phyloP scores from a whole-genome alignment of 2,888 invertebrate genomes.

The Stratiomys singularior region DNA sequence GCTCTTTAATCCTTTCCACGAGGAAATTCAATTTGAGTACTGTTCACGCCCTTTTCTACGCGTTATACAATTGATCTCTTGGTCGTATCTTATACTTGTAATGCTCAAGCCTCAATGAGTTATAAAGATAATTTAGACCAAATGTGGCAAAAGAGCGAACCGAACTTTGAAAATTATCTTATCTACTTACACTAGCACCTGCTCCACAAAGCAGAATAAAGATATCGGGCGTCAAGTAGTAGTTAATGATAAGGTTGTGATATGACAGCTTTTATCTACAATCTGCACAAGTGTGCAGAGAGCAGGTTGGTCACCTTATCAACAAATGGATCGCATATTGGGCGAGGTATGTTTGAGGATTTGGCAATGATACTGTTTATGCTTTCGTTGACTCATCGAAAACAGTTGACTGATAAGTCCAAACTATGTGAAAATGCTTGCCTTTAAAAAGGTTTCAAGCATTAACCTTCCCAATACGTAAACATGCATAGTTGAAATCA shows the following conservation, averaged over 20 bases:
- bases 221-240: neutral
- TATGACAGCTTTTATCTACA: neutral
- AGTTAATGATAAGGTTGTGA: slow-evolving; percentile 1
- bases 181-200: slow-evolving; percentile 15
- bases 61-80: slow-evolving; percentile 34
- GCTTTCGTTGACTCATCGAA: no score
- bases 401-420: no score
- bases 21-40: no score
- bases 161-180: slow-evolving; percentile 1
- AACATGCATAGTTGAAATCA: no score
- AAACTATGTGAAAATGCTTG: no score
- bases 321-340: no score
- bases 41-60: slow-evolving; percentile 29
- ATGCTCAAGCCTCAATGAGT: slow-evolving; percentile 7
- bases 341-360: no score
- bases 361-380: no score
- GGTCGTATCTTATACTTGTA: slow-evolving; percentile 25
- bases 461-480: no score
- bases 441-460: no score
- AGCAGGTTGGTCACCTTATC: no score
- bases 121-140: slow-evolving; percentile 28
- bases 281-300: no score
- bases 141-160: neutral
- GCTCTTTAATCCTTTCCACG: neutral
- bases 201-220: neutral